Base-by-base conservation (phyloP, 92 coral and sea anemone genomes). In the Porites cylindrica region DNA sequence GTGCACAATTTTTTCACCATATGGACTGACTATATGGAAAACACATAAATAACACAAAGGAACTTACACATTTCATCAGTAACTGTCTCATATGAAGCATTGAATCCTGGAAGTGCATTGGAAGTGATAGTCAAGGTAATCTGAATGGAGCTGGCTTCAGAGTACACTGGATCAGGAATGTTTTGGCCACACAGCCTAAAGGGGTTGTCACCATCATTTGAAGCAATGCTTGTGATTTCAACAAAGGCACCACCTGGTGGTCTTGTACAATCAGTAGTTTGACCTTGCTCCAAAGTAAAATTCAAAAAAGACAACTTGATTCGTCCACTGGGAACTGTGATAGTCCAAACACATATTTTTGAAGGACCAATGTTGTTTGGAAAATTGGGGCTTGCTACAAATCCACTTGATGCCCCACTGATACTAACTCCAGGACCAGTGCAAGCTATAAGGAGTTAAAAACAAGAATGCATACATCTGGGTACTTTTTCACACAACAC, bases 1-100 rank as follows among this genome's bases (percentile, higher is more conserved):
- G 1, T 23, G 24, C 24, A 23, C 24, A 23, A 23, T 23, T 23
- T 23, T 23, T 23, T 23, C 24, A 23, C 24, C 24, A 23, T 23
- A 23, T 23, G 1, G 24, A 0, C 24, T 23, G 24, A 23, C 24
- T 23, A 23, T 4, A 4, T 38, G 47, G 47, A 38, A 56, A 56
- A 10, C 11, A 10, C 16, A 14, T 56, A 2, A 11, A 19, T 67
- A 67, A 13, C 21, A 19, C 32, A 19, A 4, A n/a, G 72, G 13
- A 19, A 26, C 74, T 70, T 70, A 38, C 43, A 26, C 74, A 70
- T 70, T 21, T 38, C 72, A 67, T 19, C 32, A 10, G 73, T 10
- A 60, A 79, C 63, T 4, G 72, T 51, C 72, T 78, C 82, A 24
- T 38, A 78, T 11, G 82, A 32, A 26, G 71, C 71, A 59, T 78